Conservation (phyloP, 2,113 vertebrate species). For the Formicarius rufipectus region DNA sequence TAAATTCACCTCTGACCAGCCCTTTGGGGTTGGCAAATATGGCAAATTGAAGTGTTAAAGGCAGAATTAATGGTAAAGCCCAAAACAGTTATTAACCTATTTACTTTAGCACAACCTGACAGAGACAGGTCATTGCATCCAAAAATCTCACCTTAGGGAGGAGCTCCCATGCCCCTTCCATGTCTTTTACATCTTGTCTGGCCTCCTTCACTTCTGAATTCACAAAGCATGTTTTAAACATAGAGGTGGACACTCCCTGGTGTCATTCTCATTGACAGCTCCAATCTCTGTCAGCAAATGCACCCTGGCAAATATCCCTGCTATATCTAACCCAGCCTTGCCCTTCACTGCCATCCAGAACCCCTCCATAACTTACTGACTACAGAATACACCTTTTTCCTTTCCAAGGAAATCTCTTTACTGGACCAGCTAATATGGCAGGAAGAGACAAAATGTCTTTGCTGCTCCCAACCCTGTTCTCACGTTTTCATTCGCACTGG, state of each 20-base stretch:
- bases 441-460: background rate
- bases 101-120: background rate
- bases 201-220: background rate
- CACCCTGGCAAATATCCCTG: background rate
- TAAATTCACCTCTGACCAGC: background rate
- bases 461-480: background rate
- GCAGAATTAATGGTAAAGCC: background rate
- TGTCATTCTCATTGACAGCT: background rate
- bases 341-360: background rate
- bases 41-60: background rate
- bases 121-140: background rate
- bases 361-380: background rate
- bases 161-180: background rate
- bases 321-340: background rate
- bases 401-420: background rate
- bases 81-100: background rate
- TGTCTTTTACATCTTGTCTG: background rate
- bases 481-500: background rate
- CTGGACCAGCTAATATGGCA: background rate
- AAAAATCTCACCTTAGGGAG: background rate
- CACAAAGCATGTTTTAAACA: background rate
- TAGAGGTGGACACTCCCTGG: fast-evolving
- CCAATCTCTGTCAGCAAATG: conserved; percentile 2
- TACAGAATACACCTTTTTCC: background rate
- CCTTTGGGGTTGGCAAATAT: background rate